Evolutionary conservation across 1,140 invertebrate genomes (phyloP).

Genomic region (Metaphire vulgaris): DNA sequence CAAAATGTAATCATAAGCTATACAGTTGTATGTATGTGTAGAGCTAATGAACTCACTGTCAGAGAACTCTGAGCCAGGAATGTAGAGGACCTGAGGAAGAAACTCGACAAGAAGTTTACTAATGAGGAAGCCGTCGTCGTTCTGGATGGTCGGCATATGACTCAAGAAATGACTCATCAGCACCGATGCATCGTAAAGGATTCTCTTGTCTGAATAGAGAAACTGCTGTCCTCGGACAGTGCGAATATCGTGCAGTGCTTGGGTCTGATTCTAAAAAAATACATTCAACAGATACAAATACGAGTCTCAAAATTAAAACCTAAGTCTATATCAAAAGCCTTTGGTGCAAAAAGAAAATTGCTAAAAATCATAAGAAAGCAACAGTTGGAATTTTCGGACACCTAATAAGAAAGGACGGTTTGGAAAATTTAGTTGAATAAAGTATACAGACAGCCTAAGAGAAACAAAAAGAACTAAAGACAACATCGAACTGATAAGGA

Average conservation of each 20-base stretch:
- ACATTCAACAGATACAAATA: not conserved
- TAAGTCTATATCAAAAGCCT: not conserved
- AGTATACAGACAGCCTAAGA: too few relatives aligned
- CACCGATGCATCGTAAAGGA: not conserved
- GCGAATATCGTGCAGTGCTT: not conserved
- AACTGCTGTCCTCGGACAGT: slow-evolving; percentile 6
- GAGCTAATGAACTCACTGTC: not conserved
- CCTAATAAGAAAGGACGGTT: too few relatives aligned
- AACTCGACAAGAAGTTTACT: not conserved
- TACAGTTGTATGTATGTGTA: too few relatives aligned
- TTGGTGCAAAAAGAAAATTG: too few relatives aligned
- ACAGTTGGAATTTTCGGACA: too few relatives aligned
- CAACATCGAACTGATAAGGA: too few relatives aligned
- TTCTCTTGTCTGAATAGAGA: slow-evolving; percentile 8
- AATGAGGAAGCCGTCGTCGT: not conserved
- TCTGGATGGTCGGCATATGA: not conserved
- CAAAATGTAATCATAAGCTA: too few relatives aligned
- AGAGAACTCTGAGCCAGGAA: not conserved
- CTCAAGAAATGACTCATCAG: not conserved
- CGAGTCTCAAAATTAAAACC: not conserved
- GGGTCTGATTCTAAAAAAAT: not conserved
- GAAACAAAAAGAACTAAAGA: too few relatives aligned
- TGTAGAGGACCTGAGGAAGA: not conserved
- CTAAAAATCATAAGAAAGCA: too few relatives aligned
- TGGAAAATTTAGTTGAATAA: too few relatives aligned